phyloP scores from a whole-genome alignment of 35 echinoderm and acorn worm species.

The Heliocidaris erythrogramma region DNA sequence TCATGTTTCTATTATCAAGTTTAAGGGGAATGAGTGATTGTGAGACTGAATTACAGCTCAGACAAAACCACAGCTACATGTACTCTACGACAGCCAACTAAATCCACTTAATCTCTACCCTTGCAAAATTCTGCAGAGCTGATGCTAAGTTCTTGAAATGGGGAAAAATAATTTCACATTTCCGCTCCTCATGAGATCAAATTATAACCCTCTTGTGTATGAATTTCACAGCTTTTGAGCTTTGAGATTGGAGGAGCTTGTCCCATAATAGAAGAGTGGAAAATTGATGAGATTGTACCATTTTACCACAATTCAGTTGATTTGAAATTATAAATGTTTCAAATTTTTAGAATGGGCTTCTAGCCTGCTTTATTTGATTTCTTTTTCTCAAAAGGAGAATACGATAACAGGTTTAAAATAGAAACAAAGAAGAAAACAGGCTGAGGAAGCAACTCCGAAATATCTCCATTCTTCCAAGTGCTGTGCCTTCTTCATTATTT shows the following conservation, averaged over 20 bases:
- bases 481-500: no score
- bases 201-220: background rate
- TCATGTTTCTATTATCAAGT: background rate
- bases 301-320: no score
- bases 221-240: background rate
- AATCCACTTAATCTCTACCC: background rate
- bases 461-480: no score
- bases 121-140: background rate
- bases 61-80: background rate
- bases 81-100: background rate
- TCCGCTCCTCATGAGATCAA: background rate
- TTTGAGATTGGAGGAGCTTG: background rate
- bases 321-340: no score
- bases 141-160: background rate
- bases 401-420: no score
- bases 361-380: no score
- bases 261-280: background rate
- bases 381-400: no score
- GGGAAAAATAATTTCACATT: background rate
- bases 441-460: no score
- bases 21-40: background rate
- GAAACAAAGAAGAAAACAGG: no score
- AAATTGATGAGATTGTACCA: no score
- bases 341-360: no score
- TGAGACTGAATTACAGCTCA: background rate